Percentiles rank a stretch among this genome's conserved stretches.
These are phyloP conservation scores for Sylvilagus floridanus DNA, from an alignment of 2,797 vertebrate species.

Conservation along the genomic window DNA sequence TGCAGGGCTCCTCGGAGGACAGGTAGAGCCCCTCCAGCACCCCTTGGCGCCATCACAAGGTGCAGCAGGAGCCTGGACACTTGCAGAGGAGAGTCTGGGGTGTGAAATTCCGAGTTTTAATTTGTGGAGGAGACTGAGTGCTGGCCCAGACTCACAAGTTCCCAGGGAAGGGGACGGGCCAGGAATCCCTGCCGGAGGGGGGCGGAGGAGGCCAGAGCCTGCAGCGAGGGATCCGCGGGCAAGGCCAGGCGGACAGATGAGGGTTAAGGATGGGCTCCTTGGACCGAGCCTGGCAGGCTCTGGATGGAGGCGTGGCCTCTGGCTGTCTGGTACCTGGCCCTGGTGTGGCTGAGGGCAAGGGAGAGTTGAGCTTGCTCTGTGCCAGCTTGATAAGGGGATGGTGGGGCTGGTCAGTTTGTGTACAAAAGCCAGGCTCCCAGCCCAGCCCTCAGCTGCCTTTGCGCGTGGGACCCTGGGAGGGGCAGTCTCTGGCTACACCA, in stretches of 20 bases:
- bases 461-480: background rate
- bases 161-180: background rate
- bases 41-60: background rate
- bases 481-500: background rate
- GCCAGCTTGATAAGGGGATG: background rate
- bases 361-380: background rate
- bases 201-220: no score
- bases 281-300: background rate
- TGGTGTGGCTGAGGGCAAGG: background rate
- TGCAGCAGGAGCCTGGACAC: background rate
- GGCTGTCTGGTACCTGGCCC: background rate
- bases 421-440: background rate
- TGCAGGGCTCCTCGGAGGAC: background rate
- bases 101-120: background rate
- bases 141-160: background rate
- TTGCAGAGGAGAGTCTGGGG: background rate
- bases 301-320: accelerated
- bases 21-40: background rate
- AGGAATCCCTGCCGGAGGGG: no score
- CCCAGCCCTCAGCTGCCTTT: background rate
- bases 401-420: no score
- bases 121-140: background rate
- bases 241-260: background rate
- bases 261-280: no score
- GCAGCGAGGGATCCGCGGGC: background rate